Base-by-base conservation (phyloP, 2,797 vertebrate genomes). In the Decapterus maruadsi region DNA sequence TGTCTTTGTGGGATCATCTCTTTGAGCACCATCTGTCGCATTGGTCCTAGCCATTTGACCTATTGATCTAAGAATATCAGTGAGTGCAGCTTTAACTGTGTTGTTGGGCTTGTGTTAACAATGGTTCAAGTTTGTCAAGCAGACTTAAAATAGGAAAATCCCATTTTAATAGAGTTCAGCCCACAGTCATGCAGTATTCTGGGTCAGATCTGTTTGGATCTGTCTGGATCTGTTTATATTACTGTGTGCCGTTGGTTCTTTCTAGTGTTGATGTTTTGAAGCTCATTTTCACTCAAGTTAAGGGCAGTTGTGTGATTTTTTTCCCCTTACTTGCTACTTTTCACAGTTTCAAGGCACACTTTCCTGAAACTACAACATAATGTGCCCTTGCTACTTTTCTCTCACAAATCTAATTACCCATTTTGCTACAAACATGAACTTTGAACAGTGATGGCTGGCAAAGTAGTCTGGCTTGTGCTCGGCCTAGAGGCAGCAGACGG, bases 351-450 rank as follows among this genome's bases (percentile, higher is more conserved):
- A 46, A 45, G 2, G 13, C 5, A 6, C 48, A 75, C 45, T 40
- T 71, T 34, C 9, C 40, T 26, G 7, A 61, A 13, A 62, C 17
- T 57, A 34, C 16, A 43, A 9, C 20, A 42, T 36, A 26, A 34
- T 68, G 43, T 64, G 8, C 17, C 26, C 34, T 76, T 42, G 12
- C 40, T 17, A 14, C 14, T 45, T 36, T 46, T 42, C 29, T 71
- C n/a, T n/a, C 26, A 40, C 20, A 76, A 75, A 78, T 65, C 36
- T 64, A 70, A 77, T 77, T 68, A 62, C 36, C 17, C 50, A 22
- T 65, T 64, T 36, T 78, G 26, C 22, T 57, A 26, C 69, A 84
- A 80, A 81, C 64, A 61, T 72, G 70, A 77, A 72, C 71, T 29
- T 68, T 67, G 61, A 73, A 46, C 51, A 60, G 64, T 51, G 9